phyloP scores from a whole-genome alignment of 2,888 invertebrate species.

The Merodon equestris region DNA sequence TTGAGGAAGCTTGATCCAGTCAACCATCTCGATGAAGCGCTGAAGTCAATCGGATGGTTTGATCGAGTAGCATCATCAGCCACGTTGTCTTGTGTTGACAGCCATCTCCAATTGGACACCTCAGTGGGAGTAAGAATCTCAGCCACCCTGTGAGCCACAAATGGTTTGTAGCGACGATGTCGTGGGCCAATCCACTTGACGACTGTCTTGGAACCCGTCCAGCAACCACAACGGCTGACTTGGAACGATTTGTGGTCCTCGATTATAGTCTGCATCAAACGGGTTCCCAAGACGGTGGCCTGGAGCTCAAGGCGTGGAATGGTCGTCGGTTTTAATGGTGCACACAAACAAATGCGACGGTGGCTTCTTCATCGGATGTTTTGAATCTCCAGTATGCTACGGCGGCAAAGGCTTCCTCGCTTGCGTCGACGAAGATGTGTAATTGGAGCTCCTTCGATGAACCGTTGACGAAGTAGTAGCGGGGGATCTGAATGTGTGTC shows the following conservation, averaged over 20 bases:
- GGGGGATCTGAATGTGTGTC: conserved; percentile 4
- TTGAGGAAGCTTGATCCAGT: conserved; percentile 45
- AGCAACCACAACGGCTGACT: conserved; percentile 16
- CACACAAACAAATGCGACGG: conserved; percentile 34
- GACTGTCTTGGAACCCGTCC: conserved; percentile 46
- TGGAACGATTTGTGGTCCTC: no score
- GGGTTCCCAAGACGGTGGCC: conserved; percentile 39
- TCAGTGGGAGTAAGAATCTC: conserved; percentile 43
- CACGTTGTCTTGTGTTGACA: conserved; percentile 68
- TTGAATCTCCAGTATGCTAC: conserved; percentile 44
- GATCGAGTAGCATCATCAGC: conserved; percentile 70
- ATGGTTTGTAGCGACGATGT: conserved; percentile 64
- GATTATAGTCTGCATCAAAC: conserved; percentile 20
- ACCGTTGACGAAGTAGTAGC: conserved; percentile 11
- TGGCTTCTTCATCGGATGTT: conserved; percentile 17
- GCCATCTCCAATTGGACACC: conserved; percentile 68
- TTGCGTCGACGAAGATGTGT: conserved; percentile 45
- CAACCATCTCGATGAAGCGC: conserved; percentile 42
- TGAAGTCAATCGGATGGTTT: conserved; percentile 24
- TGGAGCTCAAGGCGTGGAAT: conserved; percentile 36
- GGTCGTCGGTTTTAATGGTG: conserved; percentile 23
- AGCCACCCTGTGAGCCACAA: conserved; percentile 64
- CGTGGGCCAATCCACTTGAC: conserved; percentile 51
- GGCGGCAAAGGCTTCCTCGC: conserved; percentile 56
- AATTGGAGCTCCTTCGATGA: conserved; percentile 18